Conservation (phyloP, 2,888 invertebrate species). For the Cyaniris semiargus region DNA sequence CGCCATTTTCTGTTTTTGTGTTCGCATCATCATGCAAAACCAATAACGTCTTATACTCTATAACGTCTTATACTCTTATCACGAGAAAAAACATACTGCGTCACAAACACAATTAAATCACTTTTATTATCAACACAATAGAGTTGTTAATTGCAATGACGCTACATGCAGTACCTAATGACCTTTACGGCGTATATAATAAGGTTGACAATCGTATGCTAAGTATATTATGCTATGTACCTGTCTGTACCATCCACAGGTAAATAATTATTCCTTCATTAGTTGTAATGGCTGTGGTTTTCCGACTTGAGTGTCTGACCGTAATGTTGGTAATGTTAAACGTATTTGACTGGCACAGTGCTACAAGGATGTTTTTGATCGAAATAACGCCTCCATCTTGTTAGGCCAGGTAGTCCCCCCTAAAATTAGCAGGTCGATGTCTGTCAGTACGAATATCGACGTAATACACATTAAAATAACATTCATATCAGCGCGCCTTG, state of each 20-base stretch:
- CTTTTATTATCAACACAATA: conserved; percentile 17
- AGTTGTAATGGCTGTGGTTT: conserved; percentile 25
- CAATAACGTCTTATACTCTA: not conserved
- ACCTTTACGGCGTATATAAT: not conserved
- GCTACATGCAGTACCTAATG: not conserved
- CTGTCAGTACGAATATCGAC: too few species aligned
- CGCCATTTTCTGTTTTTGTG: not conserved
- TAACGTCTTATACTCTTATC: not conserved
- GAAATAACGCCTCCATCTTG: not conserved
- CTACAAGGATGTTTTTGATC: not conserved
- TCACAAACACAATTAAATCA: conserved; percentile 17
- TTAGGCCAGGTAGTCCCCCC: too few species aligned
- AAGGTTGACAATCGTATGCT: not conserved
- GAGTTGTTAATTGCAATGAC: not conserved
- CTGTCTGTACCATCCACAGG: conserved; percentile 27
- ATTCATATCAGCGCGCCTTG: too few species aligned
- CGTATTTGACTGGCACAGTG: not conserved
- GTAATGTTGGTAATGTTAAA: not conserved
- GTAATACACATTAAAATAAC: too few species aligned
- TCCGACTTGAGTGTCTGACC: conserved; percentile 16
- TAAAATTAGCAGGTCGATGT: too few species aligned
- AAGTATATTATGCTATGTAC: conserved; percentile 3
- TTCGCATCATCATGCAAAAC: not conserved
- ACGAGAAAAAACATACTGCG: conserved; percentile 9
- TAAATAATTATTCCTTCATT: conserved; percentile 27